Evolutionary conservation across 2,797 vertebrate species (phyloP).

Genomic region (Rhynchotus rufescens): DNA sequence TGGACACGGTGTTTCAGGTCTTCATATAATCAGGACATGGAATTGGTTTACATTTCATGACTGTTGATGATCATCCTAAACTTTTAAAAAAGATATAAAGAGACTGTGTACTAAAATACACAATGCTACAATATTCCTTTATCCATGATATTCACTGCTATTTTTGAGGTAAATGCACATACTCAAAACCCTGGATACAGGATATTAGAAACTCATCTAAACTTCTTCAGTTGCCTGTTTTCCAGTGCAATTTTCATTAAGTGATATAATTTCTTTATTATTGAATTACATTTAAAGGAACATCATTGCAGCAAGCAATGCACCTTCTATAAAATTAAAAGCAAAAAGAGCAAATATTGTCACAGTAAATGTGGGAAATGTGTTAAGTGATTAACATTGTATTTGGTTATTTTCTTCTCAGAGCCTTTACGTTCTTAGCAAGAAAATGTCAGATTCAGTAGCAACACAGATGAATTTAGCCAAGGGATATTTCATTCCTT

Average conservation of each 20-base stretch:
- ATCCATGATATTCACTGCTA: too few species aligned
- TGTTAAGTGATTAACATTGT: too few species aligned
- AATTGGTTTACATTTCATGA: not conserved
- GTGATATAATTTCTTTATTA: too few species aligned
- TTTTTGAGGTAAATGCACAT: too few species aligned
- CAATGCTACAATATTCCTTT: too few species aligned
- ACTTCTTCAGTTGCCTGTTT: too few species aligned
- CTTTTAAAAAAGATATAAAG: slow-evolving; percentile 1
- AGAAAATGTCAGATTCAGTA: not conserved
- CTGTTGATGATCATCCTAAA: not conserved
- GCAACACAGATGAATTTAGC: not conserved
- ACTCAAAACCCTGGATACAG: too few species aligned
- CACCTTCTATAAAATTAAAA: not conserved
- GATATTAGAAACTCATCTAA: too few species aligned
- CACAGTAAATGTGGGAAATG: not conserved
- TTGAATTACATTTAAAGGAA: too few species aligned
- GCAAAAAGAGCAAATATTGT: not conserved
- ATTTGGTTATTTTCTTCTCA: not conserved
- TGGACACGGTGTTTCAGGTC: not conserved
- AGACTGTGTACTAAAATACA: not conserved
- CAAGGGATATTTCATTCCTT: not conserved
- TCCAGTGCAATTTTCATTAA: too few species aligned
- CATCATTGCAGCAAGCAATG: not conserved
- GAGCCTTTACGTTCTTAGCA: not conserved
- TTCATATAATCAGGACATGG: slow-evolving; percentile 7